Conservation (phyloP, 2,797 vertebrate genomes). For the Aphelocoma californica region DNA sequence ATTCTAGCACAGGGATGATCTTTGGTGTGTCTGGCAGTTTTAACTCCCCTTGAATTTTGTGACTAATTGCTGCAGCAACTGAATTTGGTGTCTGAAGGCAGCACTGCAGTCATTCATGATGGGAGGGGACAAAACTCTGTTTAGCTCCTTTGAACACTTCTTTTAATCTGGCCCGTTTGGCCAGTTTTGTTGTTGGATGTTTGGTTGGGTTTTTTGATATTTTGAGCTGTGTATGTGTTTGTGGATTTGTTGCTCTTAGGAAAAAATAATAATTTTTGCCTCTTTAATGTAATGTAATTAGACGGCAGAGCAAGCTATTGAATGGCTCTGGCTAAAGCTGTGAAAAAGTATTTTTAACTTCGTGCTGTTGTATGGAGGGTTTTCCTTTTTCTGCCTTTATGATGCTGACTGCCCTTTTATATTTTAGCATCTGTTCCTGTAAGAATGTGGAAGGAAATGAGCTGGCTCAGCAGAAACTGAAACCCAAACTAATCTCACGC, state of each 20-base stretch:
- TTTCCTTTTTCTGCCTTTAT: slow-evolving; percentile 5
- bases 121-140: not conserved
- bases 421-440: slow-evolving; percentile 17
- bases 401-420: not conserved
- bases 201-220: not conserved
- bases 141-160: not conserved
- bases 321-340: not conserved
- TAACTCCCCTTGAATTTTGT: not conserved
- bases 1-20: not conserved
- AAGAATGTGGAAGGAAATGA: slow-evolving; percentile 26
- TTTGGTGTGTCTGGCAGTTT: not conserved
- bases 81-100: not conserved
- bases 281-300: not conserved
- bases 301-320: not conserved
- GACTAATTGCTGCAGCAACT: slow-evolving; percentile 8
- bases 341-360: slow-evolving; percentile 1
- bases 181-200: not conserved
- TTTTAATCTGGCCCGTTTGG: not conserved
- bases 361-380: not conserved
- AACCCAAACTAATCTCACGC: not conserved
- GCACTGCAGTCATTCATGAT: not conserved
- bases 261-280: not conserved
- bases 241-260: not conserved
- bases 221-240: not conserved
- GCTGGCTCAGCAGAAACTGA: slow-evolving; percentile 48